Conservation (phyloP, 2,113 vertebrate genomes). For the Lichenostomus cassidix region DNA sequence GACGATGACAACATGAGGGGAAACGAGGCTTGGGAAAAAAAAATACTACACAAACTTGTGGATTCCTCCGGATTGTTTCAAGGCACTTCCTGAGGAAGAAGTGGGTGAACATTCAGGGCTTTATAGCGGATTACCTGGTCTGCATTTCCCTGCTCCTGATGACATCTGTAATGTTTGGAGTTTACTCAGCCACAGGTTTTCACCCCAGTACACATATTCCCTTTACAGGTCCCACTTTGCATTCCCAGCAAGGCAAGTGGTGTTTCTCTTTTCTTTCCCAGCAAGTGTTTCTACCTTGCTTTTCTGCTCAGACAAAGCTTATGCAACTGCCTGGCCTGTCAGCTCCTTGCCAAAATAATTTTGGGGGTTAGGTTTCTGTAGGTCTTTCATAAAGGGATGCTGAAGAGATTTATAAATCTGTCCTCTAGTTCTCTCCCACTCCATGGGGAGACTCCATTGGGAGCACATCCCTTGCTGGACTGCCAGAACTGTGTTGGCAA, state of each 20-base stretch:
- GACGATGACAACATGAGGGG: constrained; percentile 28
- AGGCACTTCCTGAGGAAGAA: constrained; percentile 28
- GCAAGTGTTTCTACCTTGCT: background rate
- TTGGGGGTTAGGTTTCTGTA: background rate
- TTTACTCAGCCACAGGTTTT: background rate
- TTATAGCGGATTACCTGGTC: background rate
- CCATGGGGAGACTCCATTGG: background rate
- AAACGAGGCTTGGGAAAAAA: constrained; percentile 1
- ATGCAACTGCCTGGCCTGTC: background rate
- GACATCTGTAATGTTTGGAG: background rate
- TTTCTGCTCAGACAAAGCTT: background rate
- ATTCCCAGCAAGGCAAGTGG: background rate
- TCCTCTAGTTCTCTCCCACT: background rate
- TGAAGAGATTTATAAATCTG: background rate
- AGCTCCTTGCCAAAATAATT: background rate
- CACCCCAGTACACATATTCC: fast-evolving
- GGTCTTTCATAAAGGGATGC: background rate
- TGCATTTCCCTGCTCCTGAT: background rate
- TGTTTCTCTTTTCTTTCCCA: background rate
- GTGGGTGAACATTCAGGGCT: background rate
- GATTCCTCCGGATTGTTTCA: constrained; percentile 41
- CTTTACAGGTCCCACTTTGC: background rate
- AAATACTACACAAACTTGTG: constrained; percentile 26
- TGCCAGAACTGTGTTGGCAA: background rate
- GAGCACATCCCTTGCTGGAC: background rate